Evolutionary conservation across 2,888 invertebrate genomes (phyloP), one percentile per base, ranked within the genome.

Genomic region (Sinotaia quadrata): DNA sequence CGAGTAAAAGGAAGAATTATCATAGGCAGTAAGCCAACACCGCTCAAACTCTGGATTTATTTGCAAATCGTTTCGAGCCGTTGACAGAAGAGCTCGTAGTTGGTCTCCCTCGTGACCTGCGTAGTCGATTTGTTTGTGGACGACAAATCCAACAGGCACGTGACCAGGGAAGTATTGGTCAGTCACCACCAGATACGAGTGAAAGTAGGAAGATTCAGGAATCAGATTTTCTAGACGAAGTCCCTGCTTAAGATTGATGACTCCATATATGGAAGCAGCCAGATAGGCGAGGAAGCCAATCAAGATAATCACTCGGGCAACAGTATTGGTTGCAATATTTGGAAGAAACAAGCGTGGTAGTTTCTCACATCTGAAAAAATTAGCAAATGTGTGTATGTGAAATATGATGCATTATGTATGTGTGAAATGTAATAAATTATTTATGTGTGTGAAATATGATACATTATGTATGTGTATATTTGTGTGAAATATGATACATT

Each of bases 171-270:
- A 81, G 63, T 78, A 70, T 8, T 68, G 24, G 7, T 75, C 70
- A 12, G 68, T 37, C 51, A 67, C 62, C 0, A 66, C 51, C 31
- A 71, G 68, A 37, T 76, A 83, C 18, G 65, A 66, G 33, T 77
- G 68, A 31, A 77, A 78, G 66, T 85, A 82, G 0, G 85, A 84
- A 1, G 72, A 60, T 10, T 76, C 75, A 0, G 76, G 69, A 2
- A 81, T 81, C 7, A 84, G 72, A 58, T 81, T 74, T 56, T 76
- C 67, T 10, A 82, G 72, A 27, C 77, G 73, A 8, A 84, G 67
- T 0, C 83, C 82, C 36, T 82, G 79, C 54, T 77, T 68, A 4
- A 85, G 61, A 51, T 73, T 71, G 2, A 72, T 70, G 3, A 75
- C 73, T 4, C 84, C 83, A 70, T 77, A 83, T 4, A 81, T 72